Conservation (phyloP, 2,113 vertebrate genomes). For the Galeopterus variegatus region DNA sequence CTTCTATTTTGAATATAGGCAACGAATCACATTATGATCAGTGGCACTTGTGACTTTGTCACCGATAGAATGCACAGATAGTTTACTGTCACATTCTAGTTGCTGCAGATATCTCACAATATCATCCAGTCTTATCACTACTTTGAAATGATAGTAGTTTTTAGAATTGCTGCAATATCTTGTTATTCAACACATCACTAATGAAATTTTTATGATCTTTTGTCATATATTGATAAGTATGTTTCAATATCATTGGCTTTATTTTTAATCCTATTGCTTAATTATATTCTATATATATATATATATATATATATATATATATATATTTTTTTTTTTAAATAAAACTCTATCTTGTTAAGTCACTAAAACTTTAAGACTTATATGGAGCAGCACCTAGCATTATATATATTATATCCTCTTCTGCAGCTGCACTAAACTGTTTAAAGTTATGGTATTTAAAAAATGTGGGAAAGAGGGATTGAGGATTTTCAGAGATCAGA, state of each 20-base stretch:
- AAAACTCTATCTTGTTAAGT: constrained; percentile 24
- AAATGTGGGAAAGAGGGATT: background rate
- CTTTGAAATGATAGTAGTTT: background rate
- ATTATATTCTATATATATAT: too few relatives aligned
- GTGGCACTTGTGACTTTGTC: background rate
- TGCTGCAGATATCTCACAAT: background rate
- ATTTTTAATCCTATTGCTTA: constrained; percentile 2
- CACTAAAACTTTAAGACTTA: background rate
- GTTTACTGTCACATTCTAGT: background rate
- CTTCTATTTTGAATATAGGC: constrained; percentile 18
- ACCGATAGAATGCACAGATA: background rate
- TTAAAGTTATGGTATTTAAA: background rate
- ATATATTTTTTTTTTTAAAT: too few relatives aligned
- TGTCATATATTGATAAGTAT: background rate
- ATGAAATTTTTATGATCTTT: background rate
- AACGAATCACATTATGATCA: background rate
- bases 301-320: too few relatives aligned
- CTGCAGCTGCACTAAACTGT: background rate
- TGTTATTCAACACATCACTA: background rate
- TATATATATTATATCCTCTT: background rate
- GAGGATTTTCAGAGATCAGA: background rate
- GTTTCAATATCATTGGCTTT: background rate
- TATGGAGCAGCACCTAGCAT: background rate
- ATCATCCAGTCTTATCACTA: background rate
- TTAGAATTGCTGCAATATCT: background rate